Conservation (phyloP, 2,888 invertebrate species). For the Stenoptilia bipunctidactyla region DNA sequence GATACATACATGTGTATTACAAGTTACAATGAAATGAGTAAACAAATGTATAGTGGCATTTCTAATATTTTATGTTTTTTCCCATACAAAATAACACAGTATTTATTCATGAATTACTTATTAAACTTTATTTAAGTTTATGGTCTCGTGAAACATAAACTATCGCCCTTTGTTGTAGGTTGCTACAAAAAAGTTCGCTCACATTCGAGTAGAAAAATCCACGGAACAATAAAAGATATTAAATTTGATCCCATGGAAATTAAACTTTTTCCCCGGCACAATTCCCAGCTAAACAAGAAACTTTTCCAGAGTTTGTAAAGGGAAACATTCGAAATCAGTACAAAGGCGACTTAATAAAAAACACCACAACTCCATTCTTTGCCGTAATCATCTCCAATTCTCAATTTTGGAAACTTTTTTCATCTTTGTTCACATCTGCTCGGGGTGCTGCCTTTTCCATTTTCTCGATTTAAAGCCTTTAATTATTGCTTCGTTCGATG, state of each 20-base stretch:
- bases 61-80: too few species aligned
- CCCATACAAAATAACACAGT: too few species aligned
- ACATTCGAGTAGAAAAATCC: too few species aligned
- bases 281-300: conserved; percentile 38
- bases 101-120: too few species aligned
- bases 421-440: conserved; percentile 67
- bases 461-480: not conserved
- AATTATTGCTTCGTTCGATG: not conserved
- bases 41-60: too few species aligned
- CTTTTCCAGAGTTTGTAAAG: conserved; percentile 34
- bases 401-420: conserved; percentile 64
- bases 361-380: conserved; percentile 57
- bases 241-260: conserved; percentile 35
- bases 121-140: too few species aligned
- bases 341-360: conserved; percentile 61
- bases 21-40: too few species aligned
- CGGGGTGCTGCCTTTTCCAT: conserved; percentile 15
- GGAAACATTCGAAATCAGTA: conserved; percentile 57
- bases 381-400: conserved; percentile 63
- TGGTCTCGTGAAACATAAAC: too few species aligned
- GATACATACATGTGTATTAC: too few species aligned
- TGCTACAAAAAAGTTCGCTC: too few species aligned
- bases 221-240: conserved; percentile 36
- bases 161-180: too few species aligned
- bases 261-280: conserved; percentile 42